Evolutionary conservation across 2,113 vertebrate genomes (phyloP), one percentile per base, ranked within the genome.

Genomic region (Crotalus horridus): DNA sequence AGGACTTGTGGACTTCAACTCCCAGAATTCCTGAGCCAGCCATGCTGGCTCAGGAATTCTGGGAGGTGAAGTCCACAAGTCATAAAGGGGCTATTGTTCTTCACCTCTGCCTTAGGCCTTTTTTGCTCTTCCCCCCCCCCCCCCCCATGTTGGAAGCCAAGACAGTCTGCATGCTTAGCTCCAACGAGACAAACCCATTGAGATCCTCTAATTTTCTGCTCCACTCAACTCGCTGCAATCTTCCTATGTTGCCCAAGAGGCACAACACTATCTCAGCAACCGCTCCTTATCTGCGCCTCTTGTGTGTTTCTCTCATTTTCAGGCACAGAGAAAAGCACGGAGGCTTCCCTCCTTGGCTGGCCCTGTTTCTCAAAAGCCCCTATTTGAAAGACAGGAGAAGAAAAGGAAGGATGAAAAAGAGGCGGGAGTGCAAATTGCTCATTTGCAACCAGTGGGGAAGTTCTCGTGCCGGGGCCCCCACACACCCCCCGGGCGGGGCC

Each of bases 361-460:
- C 43, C 92, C 89, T 10, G 20, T 89, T 92, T 89, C 92, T 46
- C 56, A 33, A 56, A 89, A n/a, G 26, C 43, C 85, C 58, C 48
- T 23, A 11, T 53, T 81, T 85, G 85, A 74, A 51, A 85, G 21
- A 64, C 17, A 85, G 33, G 23, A 61, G 13, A 33, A 54, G 51
- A 89, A 58, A 33, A 55, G 87, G 15, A 20, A 61, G 13, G 51
- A 88, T 54, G n/a, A 53, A 87, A 17, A n/a, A 4, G n/a, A 48
- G 29, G 46, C 4, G 10, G 17, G 64, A 33, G 51, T 20, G 21
- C 20, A 89, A 58, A 56, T 64, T 61, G 20, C 89, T 93, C 5
- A 59, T 58, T 86, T 94, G 85, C 92, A 89, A 59, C 56, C 87
- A 85, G 11, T 39, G 4, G 85, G 93, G 46, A 55, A 89, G 81